Evolutionary conservation across 2,797 vertebrate genomes (phyloP), one percentile per base, ranked within the genome.

Genomic region (Bufotes viridis): DNA sequence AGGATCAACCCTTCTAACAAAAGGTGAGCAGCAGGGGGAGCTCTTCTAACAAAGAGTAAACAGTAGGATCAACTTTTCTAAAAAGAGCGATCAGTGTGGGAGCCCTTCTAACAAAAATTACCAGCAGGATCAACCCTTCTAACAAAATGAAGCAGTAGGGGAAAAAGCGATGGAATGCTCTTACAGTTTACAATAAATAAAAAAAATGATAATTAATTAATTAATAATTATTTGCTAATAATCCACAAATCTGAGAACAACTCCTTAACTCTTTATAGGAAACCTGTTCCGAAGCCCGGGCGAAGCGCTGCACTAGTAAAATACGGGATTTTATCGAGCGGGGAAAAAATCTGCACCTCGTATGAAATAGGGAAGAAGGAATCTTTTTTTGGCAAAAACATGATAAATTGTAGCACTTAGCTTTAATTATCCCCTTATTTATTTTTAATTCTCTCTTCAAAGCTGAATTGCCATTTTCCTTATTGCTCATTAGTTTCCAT

Each of bases 401-500:
- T 26, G 29, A 81, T 51, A 87, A 51, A 87, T 22, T 53, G 29
- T 13, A 61, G 18, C 70, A 24, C 70, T 75, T 26, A 26, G 55
- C 53, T 42, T 24, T 61, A 74, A 84, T 63, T 60, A 84, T 61
- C 29, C 55, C 53, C 55, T 61, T 84, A 60, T 76, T 84, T 84
- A 42, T 84, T 74, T 61, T 84, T 84, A 76, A 84, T 75, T 58
- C 82, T 1, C 57, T 61, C 69, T 75, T 75, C 69, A 75, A n/a
- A 51, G 20, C 29, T 75, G 69, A 84, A 84, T 76, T 58, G 70
- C 70, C 76, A 51, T 84, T 84, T 84, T 61, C 70, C 70, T 82
- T 29, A 53, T 53, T 82, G 81, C 81, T 76, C 63, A 84, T 84
- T 84, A 84, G 70, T 18, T 51, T 81, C 69, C 53, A 87, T 82